Base-by-base conservation (phyloP, 2,888 invertebrate species). In the Trichopoda pennipes region DNA sequence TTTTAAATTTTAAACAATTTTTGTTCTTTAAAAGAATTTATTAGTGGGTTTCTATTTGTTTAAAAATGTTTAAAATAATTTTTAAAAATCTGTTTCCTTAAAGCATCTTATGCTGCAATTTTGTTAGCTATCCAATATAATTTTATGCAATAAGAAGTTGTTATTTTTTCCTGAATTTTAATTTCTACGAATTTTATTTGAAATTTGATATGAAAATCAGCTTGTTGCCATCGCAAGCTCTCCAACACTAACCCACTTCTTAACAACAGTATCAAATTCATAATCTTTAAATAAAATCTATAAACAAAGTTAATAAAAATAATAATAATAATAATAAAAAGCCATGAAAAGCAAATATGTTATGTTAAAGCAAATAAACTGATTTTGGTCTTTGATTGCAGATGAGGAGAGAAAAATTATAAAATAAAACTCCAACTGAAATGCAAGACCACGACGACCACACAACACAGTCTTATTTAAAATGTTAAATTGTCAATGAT, bases 401-500 rank as follows among this genome's bases (percentile, higher is more conserved):
- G 49, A 53, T 6, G 49, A 47, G 16, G 49, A 38, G 16, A 21
- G 9, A 38, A 38, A 47, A 16, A 23, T 8, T 42, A 76, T 0
- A 17, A 49, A 17, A 17, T 19, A 49, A 49, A 49, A 17, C 44
- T n/a, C n/a, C 10, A 70, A 76, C 44, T 38, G 32, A 35, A 51
- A 72, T 21, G 19, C 64, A 58, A 74, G 64, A 78, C 74, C 74
- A 70, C 78, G 53, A 74, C 63, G 58, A 80, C 75, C 38, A 38
- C 38, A 38, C 32, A 68, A 73, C 69, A 69, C 64, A 70, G 74
- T 78, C 77, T 60, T 73, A 63, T 81, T 77, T 76, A 77, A 81
- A 81, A 81, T 78, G 81, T 78, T 81, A 78, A 81, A 81, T 81
- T 81, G 81, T 78, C 81, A 78, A 61, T 81, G 81, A 81, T 81